Evolutionary conservation across 2,888 invertebrate species (phyloP).

Genomic region (Chirona hameri): DNA sequence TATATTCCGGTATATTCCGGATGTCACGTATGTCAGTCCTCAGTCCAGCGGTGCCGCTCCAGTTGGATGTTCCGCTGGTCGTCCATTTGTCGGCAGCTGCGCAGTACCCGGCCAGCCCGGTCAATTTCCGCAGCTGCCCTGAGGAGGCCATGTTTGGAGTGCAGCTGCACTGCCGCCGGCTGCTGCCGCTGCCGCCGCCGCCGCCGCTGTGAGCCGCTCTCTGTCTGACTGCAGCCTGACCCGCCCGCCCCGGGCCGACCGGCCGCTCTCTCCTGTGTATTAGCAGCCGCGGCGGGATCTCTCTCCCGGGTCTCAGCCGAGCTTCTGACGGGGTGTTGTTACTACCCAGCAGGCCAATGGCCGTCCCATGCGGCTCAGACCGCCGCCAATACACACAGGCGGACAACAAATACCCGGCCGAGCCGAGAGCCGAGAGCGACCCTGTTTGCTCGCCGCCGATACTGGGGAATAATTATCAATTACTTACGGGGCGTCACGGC

Average conservation of each 20-base stretch:
- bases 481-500: constrained; percentile 10
- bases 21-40: too few relatives aligned
- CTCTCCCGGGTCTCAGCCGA: not conserved
- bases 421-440: not conserved
- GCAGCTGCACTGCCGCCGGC: not conserved
- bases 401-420: not conserved
- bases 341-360: not conserved
- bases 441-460: not conserved
- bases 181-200: not conserved
- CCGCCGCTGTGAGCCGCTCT: not conserved
- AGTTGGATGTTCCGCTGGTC: too few relatives aligned
- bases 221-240: not conserved
- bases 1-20: too few relatives aligned
- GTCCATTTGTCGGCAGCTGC: too few relatives aligned
- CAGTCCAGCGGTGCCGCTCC: too few relatives aligned
- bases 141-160: not conserved
- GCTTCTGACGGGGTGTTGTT: not conserved
- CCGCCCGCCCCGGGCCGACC: not conserved
- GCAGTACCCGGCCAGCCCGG: too few relatives aligned
- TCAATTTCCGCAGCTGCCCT: not conserved
- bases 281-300: not conserved
- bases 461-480: constrained; percentile 26
- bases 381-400: not conserved
- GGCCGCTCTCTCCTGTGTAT: not conserved
- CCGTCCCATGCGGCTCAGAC: not conserved